These are phyloP conservation scores for Pycnonotus jocosus DNA, from an alignment of 2,113 vertebrate genomes.

Conservation along the genomic window DNA sequence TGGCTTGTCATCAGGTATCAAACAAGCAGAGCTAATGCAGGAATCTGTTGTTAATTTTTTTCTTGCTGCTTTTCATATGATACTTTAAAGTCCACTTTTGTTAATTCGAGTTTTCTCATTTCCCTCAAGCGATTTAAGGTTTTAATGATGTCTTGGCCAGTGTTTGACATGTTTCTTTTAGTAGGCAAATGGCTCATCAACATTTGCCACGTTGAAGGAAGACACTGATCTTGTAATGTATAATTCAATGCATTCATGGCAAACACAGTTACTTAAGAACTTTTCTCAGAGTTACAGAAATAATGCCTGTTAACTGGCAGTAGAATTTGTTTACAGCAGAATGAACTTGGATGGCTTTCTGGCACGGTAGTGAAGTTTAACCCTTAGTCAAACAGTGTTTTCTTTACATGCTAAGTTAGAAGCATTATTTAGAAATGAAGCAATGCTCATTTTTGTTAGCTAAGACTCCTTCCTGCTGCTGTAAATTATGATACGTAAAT, in stretches of 20 bases:
- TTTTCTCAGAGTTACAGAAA: background rate
- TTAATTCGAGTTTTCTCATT: background rate
- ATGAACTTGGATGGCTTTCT: slow-evolving; percentile 7
- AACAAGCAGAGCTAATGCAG: background rate
- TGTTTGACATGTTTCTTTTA: background rate
- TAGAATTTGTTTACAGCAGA: slow-evolving; percentile 30
- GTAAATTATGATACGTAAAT: background rate
- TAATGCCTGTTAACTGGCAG: slow-evolving; percentile 14
- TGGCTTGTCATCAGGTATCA: background rate
- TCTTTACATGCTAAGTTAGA: background rate
- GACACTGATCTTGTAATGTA: background rate
- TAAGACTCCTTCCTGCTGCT: background rate
- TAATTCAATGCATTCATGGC: background rate
- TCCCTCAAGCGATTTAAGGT: background rate
- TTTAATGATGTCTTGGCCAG: background rate
- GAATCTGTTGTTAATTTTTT: background rate
- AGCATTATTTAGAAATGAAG: background rate
- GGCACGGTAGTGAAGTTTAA: background rate
- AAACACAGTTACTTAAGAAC: slow-evolving; percentile 2
- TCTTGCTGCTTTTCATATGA: background rate
- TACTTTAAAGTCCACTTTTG: background rate
- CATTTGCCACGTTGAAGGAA: background rate
- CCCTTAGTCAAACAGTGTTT: slow-evolving; percentile 6
- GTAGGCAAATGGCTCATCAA: background rate
- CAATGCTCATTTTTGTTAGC: background rate